A percentile compares a stretch with the other conserved stretches of the same genome.
Evolutionary conservation across 2,113 vertebrate species (phyloP).

Genomic region (Daubentonia madagascariensis): DNA sequence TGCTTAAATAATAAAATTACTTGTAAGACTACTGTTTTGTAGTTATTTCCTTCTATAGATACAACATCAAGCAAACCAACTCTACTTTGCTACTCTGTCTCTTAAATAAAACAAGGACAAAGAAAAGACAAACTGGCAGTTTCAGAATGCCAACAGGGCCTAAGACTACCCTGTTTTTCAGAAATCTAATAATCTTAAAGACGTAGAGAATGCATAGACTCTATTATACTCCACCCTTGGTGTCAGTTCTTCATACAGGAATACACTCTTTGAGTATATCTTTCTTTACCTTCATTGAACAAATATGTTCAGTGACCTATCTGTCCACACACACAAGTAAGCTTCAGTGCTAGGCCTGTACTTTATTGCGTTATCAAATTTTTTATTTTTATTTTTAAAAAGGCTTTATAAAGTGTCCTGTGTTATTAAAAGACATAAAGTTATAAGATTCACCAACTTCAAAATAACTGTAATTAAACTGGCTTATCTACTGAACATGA

Average conservation of each 20-base stretch:
- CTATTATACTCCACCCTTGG: not conserved
- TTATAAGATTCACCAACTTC: not conserved
- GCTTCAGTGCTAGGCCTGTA: not conserved
- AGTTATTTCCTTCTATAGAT: not conserved
- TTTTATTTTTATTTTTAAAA: not conserved
- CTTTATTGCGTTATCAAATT: not conserved
- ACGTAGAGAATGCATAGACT: not conserved
- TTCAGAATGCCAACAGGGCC: not conserved
- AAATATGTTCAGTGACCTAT: not conserved
- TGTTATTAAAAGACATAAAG: conserved; percentile 35
- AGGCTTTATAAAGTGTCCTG: not conserved
- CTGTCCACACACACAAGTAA: not conserved
- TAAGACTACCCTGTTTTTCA: not conserved
- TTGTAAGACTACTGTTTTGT: not conserved
- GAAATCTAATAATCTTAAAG: not conserved
- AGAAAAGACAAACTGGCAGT: not conserved
- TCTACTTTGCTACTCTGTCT: not conserved
- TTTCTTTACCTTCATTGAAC: not conserved
- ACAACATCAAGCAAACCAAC: not conserved
- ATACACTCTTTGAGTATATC: not conserved
- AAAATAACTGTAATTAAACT: conserved; percentile 22
- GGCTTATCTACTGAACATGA: not conserved
- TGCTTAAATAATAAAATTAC: not conserved
- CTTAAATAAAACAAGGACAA: not conserved
- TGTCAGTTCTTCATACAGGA: not conserved